Evolutionary conservation across 2,113 vertebrate species (phyloP).

Genomic region (Sciurus niger): DNA sequence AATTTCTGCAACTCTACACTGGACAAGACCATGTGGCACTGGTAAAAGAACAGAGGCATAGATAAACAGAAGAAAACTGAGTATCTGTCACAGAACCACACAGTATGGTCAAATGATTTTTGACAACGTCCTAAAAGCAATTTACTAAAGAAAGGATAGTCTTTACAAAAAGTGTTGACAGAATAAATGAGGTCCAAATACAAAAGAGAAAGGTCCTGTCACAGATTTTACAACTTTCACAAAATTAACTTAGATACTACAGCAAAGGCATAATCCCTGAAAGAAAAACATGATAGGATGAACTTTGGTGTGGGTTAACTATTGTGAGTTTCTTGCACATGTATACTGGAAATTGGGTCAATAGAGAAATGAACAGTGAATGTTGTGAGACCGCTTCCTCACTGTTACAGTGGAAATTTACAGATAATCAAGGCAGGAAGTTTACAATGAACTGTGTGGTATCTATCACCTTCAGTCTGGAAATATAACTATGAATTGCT

Average conservation of each 20-base stretch:
- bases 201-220: neutral
- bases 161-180: neutral
- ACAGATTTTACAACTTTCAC: neutral
- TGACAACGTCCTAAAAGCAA: neutral
- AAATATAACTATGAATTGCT: neutral
- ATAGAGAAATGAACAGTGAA: neutral
- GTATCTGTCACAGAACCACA: neutral
- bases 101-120: neutral
- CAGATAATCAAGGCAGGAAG: neutral
- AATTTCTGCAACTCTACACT: neutral
- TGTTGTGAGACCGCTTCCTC: neutral
- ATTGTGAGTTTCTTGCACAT: neutral
- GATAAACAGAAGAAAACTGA: neutral
- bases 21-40: neutral
- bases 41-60: neutral
- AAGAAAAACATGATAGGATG: neutral
- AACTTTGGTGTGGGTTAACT: neutral
- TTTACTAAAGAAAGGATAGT: neutral
- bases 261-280: neutral
- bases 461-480: neutral
- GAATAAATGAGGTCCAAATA: neutral
- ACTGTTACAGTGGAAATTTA: neutral
- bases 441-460: neutral
- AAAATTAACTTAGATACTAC: neutral
- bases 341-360: neutral